phyloP scores from a whole-genome alignment of 2,113 vertebrate genomes.

The Emydocephalus ijimae region DNA sequence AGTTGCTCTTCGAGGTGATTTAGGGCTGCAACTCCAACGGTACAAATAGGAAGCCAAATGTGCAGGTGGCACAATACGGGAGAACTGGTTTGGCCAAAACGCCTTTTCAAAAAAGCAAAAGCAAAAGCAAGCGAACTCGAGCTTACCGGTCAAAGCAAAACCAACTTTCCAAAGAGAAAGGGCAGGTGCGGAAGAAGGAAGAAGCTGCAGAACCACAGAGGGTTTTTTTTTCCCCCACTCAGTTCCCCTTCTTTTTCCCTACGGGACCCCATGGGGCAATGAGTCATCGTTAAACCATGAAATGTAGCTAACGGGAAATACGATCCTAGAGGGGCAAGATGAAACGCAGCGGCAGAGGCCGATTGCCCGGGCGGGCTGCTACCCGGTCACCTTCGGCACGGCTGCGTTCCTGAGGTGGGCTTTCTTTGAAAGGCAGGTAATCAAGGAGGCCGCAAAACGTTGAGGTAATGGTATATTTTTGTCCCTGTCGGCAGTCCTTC shows the following conservation, averaged over 20 bases:
- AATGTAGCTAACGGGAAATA: background rate
- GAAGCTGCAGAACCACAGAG: background rate
- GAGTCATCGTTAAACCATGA: background rate
- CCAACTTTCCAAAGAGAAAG: background rate
- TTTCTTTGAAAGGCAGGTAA: background rate
- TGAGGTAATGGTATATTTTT: accelerated
- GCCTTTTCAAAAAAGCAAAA: background rate
- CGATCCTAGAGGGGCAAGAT: background rate
- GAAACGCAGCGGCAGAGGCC: background rate
- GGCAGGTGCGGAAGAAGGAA: background rate
- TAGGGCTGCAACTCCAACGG: background rate
- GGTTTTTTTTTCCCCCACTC: background rate
- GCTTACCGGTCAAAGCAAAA: background rate
- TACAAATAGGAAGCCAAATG: background rate
- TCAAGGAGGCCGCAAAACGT: background rate
- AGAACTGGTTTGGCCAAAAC: background rate
- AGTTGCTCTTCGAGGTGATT: background rate
- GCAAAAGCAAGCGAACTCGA: background rate
- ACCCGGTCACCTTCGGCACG: too few relatives aligned
- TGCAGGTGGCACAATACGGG: background rate
- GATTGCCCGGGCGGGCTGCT: background rate
- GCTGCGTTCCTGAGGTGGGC: background rate
- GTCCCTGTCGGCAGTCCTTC: background rate
- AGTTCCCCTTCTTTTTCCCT: background rate
- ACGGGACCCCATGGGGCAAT: background rate